Evolutionary conservation across 2,797 vertebrate species (phyloP).

Genomic region (Acridotheres tristis): DNA sequence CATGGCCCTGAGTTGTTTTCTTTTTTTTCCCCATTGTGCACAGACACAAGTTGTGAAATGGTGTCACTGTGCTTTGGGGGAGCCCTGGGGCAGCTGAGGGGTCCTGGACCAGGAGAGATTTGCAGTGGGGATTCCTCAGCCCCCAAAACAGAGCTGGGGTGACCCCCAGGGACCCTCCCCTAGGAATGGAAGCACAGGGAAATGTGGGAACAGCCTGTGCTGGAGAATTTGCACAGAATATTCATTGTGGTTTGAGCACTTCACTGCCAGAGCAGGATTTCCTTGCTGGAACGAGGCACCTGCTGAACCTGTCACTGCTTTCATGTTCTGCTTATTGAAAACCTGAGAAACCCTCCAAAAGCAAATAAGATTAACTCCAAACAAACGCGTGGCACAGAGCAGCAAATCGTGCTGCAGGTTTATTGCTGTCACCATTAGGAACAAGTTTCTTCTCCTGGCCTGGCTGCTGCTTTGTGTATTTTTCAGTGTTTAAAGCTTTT

Average conservation of each 20-base stretch:
- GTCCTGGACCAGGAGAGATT: no score
- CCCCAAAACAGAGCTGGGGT: not conserved
- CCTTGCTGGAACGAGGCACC: not conserved
- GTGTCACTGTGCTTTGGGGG: not conserved
- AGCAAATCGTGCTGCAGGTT: not conserved
- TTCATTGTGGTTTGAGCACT: not conserved
- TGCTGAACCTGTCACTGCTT: not conserved
- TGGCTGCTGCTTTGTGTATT: not conserved
- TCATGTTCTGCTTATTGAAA: not conserved
- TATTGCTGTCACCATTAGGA: not conserved
- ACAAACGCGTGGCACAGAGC: not conserved
- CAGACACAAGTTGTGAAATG: fast-evolving
- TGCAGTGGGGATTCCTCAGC: not conserved
- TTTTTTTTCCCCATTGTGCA: fast-evolving
- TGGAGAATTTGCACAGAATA: not conserved
- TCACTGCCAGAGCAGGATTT: not conserved
- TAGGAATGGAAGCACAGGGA: fast-evolving
- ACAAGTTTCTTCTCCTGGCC: not conserved
- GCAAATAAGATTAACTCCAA: slow-evolving; percentile 21
- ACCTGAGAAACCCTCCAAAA: slow-evolving; percentile 13
- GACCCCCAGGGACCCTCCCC: not conserved
- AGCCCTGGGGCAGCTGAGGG: not conserved
- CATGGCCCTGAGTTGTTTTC: fast-evolving
- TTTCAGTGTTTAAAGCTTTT: not conserved
- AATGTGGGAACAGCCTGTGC: not conserved